Evolutionary conservation across 2,888 invertebrate species (phyloP), one percentile per base, ranked within the genome.

Genomic region (Busseola fusca): DNA sequence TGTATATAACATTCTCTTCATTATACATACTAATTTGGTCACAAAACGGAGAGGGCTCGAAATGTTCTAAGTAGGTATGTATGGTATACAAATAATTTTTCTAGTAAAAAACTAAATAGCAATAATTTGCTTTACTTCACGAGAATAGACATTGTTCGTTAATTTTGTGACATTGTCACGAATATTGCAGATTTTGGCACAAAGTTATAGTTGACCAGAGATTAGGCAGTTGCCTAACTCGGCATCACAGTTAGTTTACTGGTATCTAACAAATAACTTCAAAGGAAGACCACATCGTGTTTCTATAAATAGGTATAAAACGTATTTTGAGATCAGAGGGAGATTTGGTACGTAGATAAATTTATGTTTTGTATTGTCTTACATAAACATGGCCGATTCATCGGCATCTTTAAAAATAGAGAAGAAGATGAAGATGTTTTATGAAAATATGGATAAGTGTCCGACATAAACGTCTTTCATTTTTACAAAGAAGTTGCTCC

Each of bases 331-430:
- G 86, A 86, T 84, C 84, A 84, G 76, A 68, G 66, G 67, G 69
- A 72, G 62, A 76, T 68, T 74, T 84, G 74, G 76, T 72, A 74
- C 48, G 64, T 67, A 66, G 48, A 81, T 71, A 63, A 70, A 74
- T 70, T 52, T 72, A 73, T 72, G 66, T 74, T 70, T 66, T 77
- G 81, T 85, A 84, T 86, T 85, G 83, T 84, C 83, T 82, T 82
- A 84, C 66, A 74, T 75, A 80, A 83, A 76, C 76, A 73, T 40
- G 64, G 63, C 73, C 66, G 57, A 75, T 65, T 58, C 50, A 60
- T 52, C 45, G 70, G 69, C 73, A 69, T 64, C 64, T 73, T 76
- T 78, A 52, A 65, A 75, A 79, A 81, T 74, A 75, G 64, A 72
- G 50, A 72, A 84, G 48, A 34, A 7, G 34, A 34, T 34, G 34